Conservation (phyloP, 1,140 invertebrate genomes). For the Globodera ellingtonae region DNA sequence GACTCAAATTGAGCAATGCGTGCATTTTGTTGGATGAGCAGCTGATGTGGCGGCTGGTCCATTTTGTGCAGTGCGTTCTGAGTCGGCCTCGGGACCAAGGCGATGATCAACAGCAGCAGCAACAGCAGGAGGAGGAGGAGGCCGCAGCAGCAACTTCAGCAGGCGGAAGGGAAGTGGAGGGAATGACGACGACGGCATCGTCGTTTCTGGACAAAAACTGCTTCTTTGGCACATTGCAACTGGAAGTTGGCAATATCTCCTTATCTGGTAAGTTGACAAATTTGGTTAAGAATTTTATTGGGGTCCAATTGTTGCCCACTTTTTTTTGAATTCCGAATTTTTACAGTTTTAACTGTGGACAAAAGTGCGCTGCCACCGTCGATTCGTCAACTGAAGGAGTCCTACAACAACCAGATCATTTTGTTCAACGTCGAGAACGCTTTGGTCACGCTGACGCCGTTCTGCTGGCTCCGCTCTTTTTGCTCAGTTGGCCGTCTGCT, state of each 20-base stretch:
- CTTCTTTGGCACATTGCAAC: constrained; percentile 83
- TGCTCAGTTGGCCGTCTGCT: constrained; percentile 63
- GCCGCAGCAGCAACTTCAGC: constrained; percentile 8
- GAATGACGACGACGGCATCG: background rate
- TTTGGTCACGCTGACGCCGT: constrained; percentile 76
- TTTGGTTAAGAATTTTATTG: no score
- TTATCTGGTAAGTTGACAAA: constrained; percentile 37
- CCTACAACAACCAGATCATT: constrained; percentile 83
- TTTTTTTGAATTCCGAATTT: constrained; percentile 1
- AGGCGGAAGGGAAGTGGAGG: constrained; percentile 20
- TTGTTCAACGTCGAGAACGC: constrained; percentile 87
- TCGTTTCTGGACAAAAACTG: constrained; percentile 68
- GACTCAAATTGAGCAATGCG: constrained; percentile 80
- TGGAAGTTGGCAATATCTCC: constrained; percentile 54
- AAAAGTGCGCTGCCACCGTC: constrained; percentile 78
- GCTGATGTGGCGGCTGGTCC: constrained; percentile 81
- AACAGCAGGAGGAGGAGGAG: constrained; percentile 19
- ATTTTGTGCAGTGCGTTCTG: constrained; percentile 70
- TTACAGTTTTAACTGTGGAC: constrained; percentile 66
- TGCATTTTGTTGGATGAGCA: constrained; percentile 83
- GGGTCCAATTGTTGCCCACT: no score
- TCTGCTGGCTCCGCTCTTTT: constrained; percentile 64
- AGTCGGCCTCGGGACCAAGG: constrained; percentile 13
- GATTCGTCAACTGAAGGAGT: constrained; percentile 79
- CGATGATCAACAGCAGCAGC: background rate